Evolutionary conservation across 2,113 vertebrate species (phyloP), one percentile per base, ranked within the genome.

Genomic region (Mesocricetus auratus): DNA sequence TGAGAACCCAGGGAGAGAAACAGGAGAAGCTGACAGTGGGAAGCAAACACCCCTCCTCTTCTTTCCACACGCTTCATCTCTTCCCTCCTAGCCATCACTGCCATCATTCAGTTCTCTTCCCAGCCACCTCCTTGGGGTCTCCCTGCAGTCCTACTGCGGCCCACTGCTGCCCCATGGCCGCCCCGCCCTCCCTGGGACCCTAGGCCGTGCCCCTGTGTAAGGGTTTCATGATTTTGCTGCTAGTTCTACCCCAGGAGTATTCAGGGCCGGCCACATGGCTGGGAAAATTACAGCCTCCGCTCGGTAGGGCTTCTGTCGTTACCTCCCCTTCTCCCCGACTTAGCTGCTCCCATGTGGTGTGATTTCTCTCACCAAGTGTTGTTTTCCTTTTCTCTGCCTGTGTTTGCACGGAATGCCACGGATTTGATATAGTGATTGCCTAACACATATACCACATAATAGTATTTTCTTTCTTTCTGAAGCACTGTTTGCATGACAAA

Each of bases 401-500:
- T 97, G 97, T 97, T 97, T 98, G 95, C 94, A 91, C 58, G 36
- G 95, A 97, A 66, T 96, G 96, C 97, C 96, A 95, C 77, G 97
- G 96, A 94, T 97, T 96, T 97, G 97, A 97, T 97, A 93, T 93
- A 97, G 96, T 97, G 97, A 97, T 97, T 97, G 97, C 98, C 97
- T 97, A 96, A 95, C 97, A 96, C 97, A 96, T 77, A 96, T 75
- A 97, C 94, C 97, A 94, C 97, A 96, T 95, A 97, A 97, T 97
- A 96, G 97, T 97, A 96, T 97, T 97, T 97, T 97, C 85, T 97
- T 98, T 97, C 96, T 97, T 97, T 96, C 96, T 56, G 96, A 97
- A 96, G 97, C 96, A 91, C 98, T 94, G 97, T 97, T 97, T 97
- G 97, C 98, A 97, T 97, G 98, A 98, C 97, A 98, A 97, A 97